These are phyloP conservation scores for Idaea straminata DNA, from an alignment of 2,888 invertebrate species.

Conservation along the genomic window DNA sequence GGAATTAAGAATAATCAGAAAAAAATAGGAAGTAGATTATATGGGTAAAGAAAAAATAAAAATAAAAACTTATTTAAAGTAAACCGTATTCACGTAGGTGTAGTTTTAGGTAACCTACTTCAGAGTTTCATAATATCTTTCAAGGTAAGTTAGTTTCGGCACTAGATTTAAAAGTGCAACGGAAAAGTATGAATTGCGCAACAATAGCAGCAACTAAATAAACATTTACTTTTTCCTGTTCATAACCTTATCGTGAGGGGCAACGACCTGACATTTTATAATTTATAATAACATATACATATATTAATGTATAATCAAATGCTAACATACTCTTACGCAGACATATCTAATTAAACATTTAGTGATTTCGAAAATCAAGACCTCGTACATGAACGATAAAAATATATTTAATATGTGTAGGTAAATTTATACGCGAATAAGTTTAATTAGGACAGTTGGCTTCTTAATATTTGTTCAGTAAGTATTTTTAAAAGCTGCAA, in stretches of 20 bases:
- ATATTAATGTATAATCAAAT: background rate
- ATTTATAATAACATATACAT: background rate
- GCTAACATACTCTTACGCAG: background rate
- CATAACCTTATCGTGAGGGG: background rate
- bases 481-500: too few species aligned
- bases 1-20: background rate
- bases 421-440: too few species aligned
- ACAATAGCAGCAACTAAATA: background rate
- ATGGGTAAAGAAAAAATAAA: background rate
- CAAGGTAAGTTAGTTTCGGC: background rate
- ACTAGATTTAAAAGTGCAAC: background rate
- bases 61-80: background rate
- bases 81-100: background rate
- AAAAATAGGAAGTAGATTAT: background rate
- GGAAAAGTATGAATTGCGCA: background rate
- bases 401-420: too few species aligned
- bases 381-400: too few species aligned
- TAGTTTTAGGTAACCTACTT: background rate
- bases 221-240: background rate
- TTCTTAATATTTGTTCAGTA: too few species aligned
- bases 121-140: background rate
- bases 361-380: too few species aligned
- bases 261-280: background rate
- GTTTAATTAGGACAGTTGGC: too few species aligned
- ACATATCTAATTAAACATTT: background rate